Percentiles rank a stretch among this genome's conserved stretches.
These are phyloP conservation scores for Caenorhabditis plicata DNA, from an alignment of 2,888 invertebrate genomes.

Conservation along the genomic window DNA sequence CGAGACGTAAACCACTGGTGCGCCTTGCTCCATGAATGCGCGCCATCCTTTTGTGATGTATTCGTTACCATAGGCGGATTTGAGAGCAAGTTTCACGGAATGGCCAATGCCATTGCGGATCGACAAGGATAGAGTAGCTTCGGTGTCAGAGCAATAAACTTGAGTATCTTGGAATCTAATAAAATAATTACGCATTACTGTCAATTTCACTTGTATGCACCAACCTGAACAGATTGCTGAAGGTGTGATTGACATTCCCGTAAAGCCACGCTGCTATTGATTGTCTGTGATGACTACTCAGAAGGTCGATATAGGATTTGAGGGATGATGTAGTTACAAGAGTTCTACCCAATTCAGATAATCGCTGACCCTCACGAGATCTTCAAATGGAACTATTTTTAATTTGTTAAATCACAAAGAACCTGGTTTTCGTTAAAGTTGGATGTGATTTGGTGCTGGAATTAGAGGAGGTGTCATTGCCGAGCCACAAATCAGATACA, in stretches of 20 bases:
- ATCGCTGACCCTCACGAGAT: constrained; percentile 40
- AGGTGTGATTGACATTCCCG: constrained; percentile 44
- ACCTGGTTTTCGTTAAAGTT: constrained; percentile 40
- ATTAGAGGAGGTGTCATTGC: constrained; percentile 21
- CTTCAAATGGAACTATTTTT: constrained; percentile 19
- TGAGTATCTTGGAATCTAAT: constrained; percentile 47
- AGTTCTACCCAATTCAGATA: constrained; percentile 54
- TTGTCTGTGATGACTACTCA: constrained; percentile 51
- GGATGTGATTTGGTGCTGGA: constrained; percentile 25
- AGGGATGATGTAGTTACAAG: constrained; percentile 54
- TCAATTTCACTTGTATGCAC: not conserved
- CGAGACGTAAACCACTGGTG: constrained; percentile 56
- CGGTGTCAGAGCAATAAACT: constrained; percentile 47
- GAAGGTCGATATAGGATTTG: constrained; percentile 55
- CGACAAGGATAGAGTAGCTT: constrained; percentile 42
- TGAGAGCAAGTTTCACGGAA: constrained; percentile 50
- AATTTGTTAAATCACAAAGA: no score
- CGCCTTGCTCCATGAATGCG: constrained; percentile 48
- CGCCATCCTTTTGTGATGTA: constrained; percentile 49
- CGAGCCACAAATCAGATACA: constrained; percentile 53
- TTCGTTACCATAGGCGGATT: constrained; percentile 43
- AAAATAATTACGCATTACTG: constrained; percentile 5
- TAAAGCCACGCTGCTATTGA: constrained; percentile 55
- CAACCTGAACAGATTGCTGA: constrained; percentile 38
- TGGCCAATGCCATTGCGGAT: constrained; percentile 54